Base-by-base conservation (phyloP, 1,140 invertebrate genomes). In the Brachionus angularis region DNA sequence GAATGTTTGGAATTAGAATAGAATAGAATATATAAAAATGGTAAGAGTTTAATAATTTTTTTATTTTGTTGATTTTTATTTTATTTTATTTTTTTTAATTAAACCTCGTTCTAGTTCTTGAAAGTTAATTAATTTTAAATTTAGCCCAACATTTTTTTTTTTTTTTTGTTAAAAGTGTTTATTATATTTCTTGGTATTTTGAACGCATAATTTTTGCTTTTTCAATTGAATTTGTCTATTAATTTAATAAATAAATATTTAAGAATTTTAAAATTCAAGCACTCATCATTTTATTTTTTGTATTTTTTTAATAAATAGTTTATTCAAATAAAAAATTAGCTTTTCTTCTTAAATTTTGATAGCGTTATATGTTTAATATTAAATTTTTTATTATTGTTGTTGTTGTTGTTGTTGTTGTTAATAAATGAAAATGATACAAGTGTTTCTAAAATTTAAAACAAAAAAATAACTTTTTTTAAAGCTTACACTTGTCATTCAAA, bases 391-490 rank as follows among this genome's bases (percentile, higher is more conserved):
- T n/a, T n/a, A n/a, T n/a, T n/a, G n/a, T n/a, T n/a, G n/a, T n/a
- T n/a, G n/a, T n/a, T n/a, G n/a, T n/a, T n/a, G n/a, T n/a, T n/a
- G n/a, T n/a, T n/a, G n/a, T n/a, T n/a, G n/a, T n/a, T n/a, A n/a
- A n/a, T n/a, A n/a, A n/a, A n/a, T 23, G 53, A 58, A 58, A 39
- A 58, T 58, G 53, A 58, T 58, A 58, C 53, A 58, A 58, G 53
- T 58, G 53, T 58, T 58, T 58, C n/a, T 18, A 58, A 34, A 39
- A 21, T 36, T n/a, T n/a, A n/a, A n/a, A n/a, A n/a, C n/a, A n/a
- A n/a, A n/a, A n/a, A n/a, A n/a, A n/a, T n/a, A n/a, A n/a, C n/a
- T n/a, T n/a, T n/a, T n/a, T n/a, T n/a, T n/a, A n/a, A n/a, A n/a
- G n/a, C n/a, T n/a, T n/a, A n/a, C n/a, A n/a, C n/a, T n/a, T n/a